phyloP scores from a whole-genome alignment of 2,888 invertebrate species.

The Agrotis clavis region DNA sequence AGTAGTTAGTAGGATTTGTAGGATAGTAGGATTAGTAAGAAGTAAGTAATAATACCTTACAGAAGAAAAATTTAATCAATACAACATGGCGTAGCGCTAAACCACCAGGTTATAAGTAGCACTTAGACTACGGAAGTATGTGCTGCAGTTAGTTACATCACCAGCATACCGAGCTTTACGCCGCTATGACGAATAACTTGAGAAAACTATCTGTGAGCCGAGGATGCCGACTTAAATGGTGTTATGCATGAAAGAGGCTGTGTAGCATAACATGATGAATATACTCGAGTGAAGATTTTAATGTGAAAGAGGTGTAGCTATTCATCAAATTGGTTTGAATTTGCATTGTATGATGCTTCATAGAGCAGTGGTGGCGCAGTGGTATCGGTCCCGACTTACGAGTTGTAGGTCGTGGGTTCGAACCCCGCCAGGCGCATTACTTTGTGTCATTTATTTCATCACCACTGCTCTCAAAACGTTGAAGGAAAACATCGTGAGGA shows the following conservation, averaged over 20 bases:
- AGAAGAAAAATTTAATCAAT: conserved; percentile 10
- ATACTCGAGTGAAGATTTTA: not conserved
- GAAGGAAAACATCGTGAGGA: no score
- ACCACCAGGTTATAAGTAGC: conserved; percentile 30
- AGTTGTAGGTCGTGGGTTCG: no score
- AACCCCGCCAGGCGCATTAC: no score
- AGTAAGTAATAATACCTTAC: no score
- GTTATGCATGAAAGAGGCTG: conserved; percentile 27
- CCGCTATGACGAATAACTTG: conserved; percentile 27
- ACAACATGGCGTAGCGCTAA: conserved; percentile 16
- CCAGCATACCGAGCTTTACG: conserved; percentile 45
- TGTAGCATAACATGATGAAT: not conserved
- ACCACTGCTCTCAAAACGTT: no score
- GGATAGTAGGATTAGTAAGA: no score
- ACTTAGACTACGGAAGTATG: conserved; percentile 52
- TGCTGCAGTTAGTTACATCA: conserved; percentile 43
- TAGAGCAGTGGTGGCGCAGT: no score
- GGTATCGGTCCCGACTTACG: no score
- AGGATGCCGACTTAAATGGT: conserved; percentile 7
- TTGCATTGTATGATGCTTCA: no score
- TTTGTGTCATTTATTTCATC: no score
- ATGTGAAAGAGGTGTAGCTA: not conserved
- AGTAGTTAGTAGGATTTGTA: no score
- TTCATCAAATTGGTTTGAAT: no score
- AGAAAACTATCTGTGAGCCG: conserved; percentile 35